These are phyloP conservation scores for Melanargia galathea DNA, from an alignment of 2,888 invertebrate species.

Conservation along the genomic window DNA sequence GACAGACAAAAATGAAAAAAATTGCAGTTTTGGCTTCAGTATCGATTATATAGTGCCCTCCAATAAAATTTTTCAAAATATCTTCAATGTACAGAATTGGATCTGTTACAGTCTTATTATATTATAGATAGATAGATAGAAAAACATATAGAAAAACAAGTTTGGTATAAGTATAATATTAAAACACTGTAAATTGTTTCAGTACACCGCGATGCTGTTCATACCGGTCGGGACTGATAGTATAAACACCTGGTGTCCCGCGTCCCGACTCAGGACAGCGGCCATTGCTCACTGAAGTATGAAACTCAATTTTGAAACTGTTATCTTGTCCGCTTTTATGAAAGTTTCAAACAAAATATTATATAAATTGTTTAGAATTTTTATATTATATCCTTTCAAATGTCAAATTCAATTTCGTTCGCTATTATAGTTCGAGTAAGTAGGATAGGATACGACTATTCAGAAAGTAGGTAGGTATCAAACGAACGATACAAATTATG, in stretches of 20 bases:
- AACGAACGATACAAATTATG: too few species aligned
- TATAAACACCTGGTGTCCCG: slow-evolving; percentile 2
- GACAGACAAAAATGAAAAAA: too few species aligned
- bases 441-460: too few species aligned
- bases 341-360: slow-evolving; percentile 1
- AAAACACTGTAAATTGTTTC: neutral
- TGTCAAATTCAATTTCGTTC: neutral
- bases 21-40: too few species aligned
- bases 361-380: neutral
- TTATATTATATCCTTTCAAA: neutral
- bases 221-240: neutral
- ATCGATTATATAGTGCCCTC: too few species aligned
- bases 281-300: slow-evolving; percentile 34
- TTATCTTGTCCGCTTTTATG: slow-evolving; percentile 17
- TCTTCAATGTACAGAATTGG: too few species aligned
- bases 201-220: neutral
- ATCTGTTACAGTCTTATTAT: too few species aligned
- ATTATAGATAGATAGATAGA: too few species aligned
- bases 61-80: too few species aligned
- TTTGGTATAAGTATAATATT: neutral
- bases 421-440: neutral
- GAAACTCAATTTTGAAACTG: slow-evolving; percentile 34
- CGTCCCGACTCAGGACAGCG: neutral
- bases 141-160: too few species aligned
- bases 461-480: too few species aligned